Conservation (phyloP, 2,888 invertebrate species). For the Abscondita cerata region DNA sequence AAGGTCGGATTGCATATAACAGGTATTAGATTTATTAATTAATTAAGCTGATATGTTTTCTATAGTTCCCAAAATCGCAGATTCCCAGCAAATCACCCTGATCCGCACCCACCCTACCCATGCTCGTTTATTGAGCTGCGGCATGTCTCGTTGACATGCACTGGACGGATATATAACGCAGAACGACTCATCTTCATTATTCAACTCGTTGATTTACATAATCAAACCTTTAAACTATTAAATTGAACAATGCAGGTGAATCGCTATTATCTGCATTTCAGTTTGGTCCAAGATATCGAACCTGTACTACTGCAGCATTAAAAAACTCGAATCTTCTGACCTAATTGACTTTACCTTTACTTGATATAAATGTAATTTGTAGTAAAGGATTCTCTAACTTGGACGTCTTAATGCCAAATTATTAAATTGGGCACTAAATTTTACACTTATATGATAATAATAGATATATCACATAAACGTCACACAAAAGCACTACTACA, state of each 20-base stretch:
- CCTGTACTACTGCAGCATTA: constrained; percentile 28
- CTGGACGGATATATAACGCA: constrained; percentile 61
- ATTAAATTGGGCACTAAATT: constrained; percentile 41
- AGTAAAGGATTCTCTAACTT: constrained; percentile 35
- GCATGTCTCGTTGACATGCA: constrained; percentile 55
- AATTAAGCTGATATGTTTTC: constrained; percentile 77
- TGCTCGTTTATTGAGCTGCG: constrained; percentile 57
- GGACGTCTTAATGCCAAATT: constrained; percentile 37
- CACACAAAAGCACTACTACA: constrained; percentile 61
- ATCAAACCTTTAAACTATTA: background rate
- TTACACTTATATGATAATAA: constrained; percentile 46
- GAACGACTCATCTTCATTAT: constrained; percentile 46
- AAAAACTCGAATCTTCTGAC: constrained; percentile 26
- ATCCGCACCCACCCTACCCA: constrained; percentile 59
- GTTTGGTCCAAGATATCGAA: constrained; percentile 40
- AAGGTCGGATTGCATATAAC: constrained; percentile 61
- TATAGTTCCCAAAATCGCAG: constrained; percentile 69
- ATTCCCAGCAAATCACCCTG: constrained; percentile 54
- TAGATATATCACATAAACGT: constrained; percentile 61
- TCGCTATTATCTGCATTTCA: constrained; percentile 45
- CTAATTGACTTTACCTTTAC: constrained; percentile 39
- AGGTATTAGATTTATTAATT: constrained; percentile 61
- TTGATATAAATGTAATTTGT: constrained; percentile 23
- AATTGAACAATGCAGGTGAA: constrained; percentile 34
- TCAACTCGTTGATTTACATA: constrained; percentile 18